Evolutionary conservation across 1,140 invertebrate species (phyloP).

Genomic region (Lepidurus couesii): DNA sequence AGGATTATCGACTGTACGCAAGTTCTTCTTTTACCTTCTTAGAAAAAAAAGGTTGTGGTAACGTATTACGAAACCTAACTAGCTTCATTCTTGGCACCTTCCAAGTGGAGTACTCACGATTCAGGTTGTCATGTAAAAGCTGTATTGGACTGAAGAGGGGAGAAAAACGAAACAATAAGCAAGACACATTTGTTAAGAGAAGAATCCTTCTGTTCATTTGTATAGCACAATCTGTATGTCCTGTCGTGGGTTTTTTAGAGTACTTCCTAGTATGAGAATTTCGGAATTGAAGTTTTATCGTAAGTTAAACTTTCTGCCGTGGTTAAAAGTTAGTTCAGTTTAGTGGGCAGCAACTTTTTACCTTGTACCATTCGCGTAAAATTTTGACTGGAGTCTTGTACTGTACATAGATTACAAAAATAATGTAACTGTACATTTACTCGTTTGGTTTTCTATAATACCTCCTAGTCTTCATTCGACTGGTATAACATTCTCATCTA

Average conservation of each 20-base stretch:
- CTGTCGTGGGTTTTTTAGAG: constrained; percentile 7
- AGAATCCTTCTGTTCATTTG: not conserved
- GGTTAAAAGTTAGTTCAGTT: constrained; percentile 22
- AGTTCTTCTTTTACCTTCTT: not conserved
- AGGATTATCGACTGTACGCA: not conserved
- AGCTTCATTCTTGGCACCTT: not conserved
- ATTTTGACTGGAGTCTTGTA: constrained; percentile 16
- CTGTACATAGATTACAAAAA: constrained; percentile 9
- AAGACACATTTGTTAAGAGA: not conserved
- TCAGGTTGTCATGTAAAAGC: not conserved
- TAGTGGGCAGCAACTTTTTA: constrained; percentile 19
- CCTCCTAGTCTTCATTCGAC: too few relatives aligned
- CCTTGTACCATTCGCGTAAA: not conserved
- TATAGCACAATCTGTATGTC: constrained; percentile 15
- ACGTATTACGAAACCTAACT: not conserved
- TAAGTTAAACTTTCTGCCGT: not conserved
- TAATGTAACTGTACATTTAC: not conserved
- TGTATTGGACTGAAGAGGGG: not conserved
- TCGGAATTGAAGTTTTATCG: not conserved
- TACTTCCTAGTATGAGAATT: not conserved
- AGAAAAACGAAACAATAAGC: not conserved
- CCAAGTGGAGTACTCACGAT: not conserved
- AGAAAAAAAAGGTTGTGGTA: not conserved
- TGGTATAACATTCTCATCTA: too few relatives aligned
- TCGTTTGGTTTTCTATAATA: not conserved